phyloP scores from a whole-genome alignment of 2,113 vertebrate genomes.

The Channa maculata region DNA sequence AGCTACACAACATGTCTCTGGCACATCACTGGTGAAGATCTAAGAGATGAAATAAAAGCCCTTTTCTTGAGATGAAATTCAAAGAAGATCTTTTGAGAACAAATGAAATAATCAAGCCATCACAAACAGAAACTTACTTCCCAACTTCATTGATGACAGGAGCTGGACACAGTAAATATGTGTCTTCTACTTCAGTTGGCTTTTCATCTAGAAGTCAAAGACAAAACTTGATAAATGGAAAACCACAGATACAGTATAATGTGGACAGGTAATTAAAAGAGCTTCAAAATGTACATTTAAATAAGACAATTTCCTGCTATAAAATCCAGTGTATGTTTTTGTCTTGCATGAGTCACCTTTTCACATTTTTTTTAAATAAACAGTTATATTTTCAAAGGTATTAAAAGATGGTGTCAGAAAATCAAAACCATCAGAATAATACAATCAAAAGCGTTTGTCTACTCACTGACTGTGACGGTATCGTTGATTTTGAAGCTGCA shows the following conservation, averaged over 20 bases:
- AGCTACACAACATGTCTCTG: no score
- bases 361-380: no score
- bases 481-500: conserved; percentile 94
- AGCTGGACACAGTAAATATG: conserved; percentile 88
- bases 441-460: not conserved
- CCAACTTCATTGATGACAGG: conserved; percentile 86
- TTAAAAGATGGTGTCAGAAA: no score
- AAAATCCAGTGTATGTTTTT: no score
- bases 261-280: no score
- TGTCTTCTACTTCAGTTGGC: conserved; percentile 82
- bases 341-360: no score
- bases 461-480: conserved; percentile 89
- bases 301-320: no score
- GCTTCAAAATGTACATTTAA: no score
- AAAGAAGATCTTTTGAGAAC: not conserved
- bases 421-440: no score
- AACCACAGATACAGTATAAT: no score
- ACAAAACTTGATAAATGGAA: not conserved
- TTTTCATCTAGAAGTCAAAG: conserved; percentile 82
- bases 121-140: conserved; percentile 85
- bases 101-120: not conserved
- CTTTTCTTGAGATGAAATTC: not conserved
- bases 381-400: no score
- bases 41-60: not conserved
- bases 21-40: no score